Evolutionary conservation across 2,797 vertebrate species (phyloP).

Genomic region (Eulemur coronatus): DNA sequence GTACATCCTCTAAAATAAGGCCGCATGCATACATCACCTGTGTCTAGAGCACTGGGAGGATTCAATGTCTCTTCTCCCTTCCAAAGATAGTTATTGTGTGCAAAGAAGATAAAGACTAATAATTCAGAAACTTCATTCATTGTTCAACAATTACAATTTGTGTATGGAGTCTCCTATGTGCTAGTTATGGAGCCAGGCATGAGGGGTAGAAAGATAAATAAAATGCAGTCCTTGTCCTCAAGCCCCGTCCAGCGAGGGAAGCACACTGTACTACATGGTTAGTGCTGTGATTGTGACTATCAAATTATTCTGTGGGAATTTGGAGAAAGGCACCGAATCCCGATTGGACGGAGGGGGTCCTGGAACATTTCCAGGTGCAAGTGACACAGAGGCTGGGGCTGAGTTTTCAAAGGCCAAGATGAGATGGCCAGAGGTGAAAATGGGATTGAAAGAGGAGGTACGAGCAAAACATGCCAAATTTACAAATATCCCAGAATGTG

Average conservation of each 20-base stretch:
- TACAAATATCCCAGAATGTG: neutral
- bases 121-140: neutral
- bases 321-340: neutral
- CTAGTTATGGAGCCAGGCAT: neutral
- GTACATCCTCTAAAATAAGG: neutral
- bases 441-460: neutral
- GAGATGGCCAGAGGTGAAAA: neutral
- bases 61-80: neutral
- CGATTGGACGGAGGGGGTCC: neutral
- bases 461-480: neutral
- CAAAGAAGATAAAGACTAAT: neutral
- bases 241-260: neutral
- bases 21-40: neutral
- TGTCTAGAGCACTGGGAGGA: neutral
- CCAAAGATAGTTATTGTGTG: neutral
- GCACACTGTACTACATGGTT: too few species aligned
- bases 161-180: neutral
- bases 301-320: neutral
- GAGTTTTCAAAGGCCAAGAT: neutral
- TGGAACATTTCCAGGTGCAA: neutral
- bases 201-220: neutral
- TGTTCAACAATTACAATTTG: neutral
- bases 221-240: neutral
- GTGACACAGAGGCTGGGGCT: neutral
- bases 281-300: neutral